Percentiles rank a stretch among this genome's conserved stretches.
Evolutionary conservation across 2,797 vertebrate genomes (phyloP).

Genomic region (Gallinago nigripennis): DNA sequence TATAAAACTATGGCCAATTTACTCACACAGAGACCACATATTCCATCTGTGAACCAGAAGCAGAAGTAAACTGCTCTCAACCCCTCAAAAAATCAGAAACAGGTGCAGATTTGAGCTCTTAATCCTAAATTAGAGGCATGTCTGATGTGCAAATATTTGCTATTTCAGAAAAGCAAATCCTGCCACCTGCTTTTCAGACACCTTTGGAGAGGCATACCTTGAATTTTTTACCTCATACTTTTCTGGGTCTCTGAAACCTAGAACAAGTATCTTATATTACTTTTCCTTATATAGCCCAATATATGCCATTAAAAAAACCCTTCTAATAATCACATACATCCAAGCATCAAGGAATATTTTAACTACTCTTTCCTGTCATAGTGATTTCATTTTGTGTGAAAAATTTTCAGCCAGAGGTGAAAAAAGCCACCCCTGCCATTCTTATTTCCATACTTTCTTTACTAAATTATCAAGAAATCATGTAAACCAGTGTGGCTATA

Average conservation of each 20-base stretch:
- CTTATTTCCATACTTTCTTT: background rate
- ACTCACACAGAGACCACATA: fast-evolving
- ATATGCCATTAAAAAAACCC: background rate
- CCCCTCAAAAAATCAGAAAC: background rate
- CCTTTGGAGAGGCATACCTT: background rate
- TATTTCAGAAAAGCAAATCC: background rate
- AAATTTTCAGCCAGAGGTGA: background rate
- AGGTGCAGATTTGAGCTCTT: background rate
- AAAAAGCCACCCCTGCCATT: fast-evolving
- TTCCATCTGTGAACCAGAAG: background rate
- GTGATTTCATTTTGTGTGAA: background rate
- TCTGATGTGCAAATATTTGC: background rate
- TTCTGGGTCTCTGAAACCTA: background rate
- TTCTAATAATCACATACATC: background rate
- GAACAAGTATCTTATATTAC: background rate
- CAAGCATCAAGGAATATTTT: background rate
- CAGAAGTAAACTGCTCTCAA: background rate
- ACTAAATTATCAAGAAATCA: background rate
- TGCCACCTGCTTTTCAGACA: background rate
- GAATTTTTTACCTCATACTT: background rate
- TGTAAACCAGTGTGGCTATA: fast-evolving
- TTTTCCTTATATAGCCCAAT: background rate
- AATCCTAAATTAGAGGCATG: background rate
- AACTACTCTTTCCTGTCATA: background rate
- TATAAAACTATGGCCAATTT: background rate